Evolutionary conservation across 2,888 invertebrate species (phyloP), one percentile per base, ranked within the genome.

Genomic region (Cantharis nigra): DNA sequence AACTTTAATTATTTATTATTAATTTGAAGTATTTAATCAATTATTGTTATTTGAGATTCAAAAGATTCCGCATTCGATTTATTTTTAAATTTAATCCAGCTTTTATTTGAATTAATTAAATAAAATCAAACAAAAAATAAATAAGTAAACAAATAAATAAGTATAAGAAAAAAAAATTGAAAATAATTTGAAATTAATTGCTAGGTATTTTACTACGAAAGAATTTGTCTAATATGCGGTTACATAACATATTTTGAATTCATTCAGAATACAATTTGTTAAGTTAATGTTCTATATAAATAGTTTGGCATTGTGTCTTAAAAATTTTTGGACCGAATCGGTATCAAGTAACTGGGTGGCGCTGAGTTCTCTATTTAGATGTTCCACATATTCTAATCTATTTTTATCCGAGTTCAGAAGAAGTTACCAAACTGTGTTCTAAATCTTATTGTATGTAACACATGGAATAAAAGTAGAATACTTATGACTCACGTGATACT

Each of bases 371-470:
- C 28, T 75, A 75, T 78, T 69, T 78, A 78, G 75, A 65, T 73
- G 78, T 78, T 75, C 84, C 84, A 83, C 83, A 81, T 84, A 84
- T 83, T 83, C 81, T 72, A 70, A 10, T 78, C 80, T 85, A 85
- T 84, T 83, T 85, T 82, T 73, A 75, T 63, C 62, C 30, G 23
- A 28, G 16, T 30, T 70, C 70, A 49, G 63, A 70, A 70, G 69
- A 74, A 49, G 69, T 69, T 67, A 63, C 74, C 30, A 28, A 74
- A 74, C 63, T 70, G 70, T 70, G 18, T 62, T 63, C 49, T 16
- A 11, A 23, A 14, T 63, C 26, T 69, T 74, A 26, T 26, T 69
- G 23, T 63, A 16, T 11, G 33, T 30, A 63, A 72, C 63, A 73
- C 28, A 65, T 65, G 73, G 62, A 13, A 63, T 26, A 18, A 64